Percentiles rank a stretch among this genome's conserved stretches.
Conservation (phyloP, 1,140 invertebrate species). For the Heliconius hermathena region DNA sequence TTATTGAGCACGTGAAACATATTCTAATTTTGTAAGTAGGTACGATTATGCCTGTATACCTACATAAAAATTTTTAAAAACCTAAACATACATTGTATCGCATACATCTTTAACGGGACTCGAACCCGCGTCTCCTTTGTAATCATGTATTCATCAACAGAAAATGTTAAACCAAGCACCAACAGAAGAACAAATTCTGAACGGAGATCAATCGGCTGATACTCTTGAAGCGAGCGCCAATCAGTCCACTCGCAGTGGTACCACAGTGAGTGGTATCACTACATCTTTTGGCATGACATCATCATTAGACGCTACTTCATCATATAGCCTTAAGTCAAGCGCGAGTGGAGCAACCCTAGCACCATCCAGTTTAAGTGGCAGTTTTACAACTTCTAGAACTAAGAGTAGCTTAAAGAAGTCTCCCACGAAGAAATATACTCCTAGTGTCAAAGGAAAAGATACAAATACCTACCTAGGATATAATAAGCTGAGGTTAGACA, state of each 20-base stretch:
- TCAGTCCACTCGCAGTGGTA: slow-evolving; percentile 62
- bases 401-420: slow-evolving; percentile 76
- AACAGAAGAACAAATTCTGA: slow-evolving; percentile 68
- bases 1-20: too few species aligned
- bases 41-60: too few species aligned
- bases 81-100: too few species aligned
- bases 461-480: slow-evolving; percentile 69
- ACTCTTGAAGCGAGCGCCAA: slow-evolving; percentile 60
- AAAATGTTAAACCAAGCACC: slow-evolving; percentile 76
- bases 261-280: slow-evolving; percentile 61
- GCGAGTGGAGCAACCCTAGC: slow-evolving; percentile 65
- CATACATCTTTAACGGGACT: too few species aligned
- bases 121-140: background rate
- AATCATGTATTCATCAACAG: slow-evolving; percentile 39
- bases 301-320: slow-evolving; percentile 70
- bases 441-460: slow-evolving; percentile 62
- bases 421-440: slow-evolving; percentile 71
- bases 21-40: background rate
- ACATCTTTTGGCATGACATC: slow-evolving; percentile 66
- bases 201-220: slow-evolving; percentile 61
- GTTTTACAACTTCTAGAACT: slow-evolving; percentile 66
- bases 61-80: too few species aligned
- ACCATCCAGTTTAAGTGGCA: slow-evolving; percentile 69
- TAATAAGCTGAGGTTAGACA: slow-evolving; percentile 77
- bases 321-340: slow-evolving; percentile 70